Percentiles rank a stretch among this genome's conserved stretches.
These are phyloP conservation scores for Macrostomum lignano DNA, from an alignment of 1,140 invertebrate species.

Conservation along the genomic window DNA sequence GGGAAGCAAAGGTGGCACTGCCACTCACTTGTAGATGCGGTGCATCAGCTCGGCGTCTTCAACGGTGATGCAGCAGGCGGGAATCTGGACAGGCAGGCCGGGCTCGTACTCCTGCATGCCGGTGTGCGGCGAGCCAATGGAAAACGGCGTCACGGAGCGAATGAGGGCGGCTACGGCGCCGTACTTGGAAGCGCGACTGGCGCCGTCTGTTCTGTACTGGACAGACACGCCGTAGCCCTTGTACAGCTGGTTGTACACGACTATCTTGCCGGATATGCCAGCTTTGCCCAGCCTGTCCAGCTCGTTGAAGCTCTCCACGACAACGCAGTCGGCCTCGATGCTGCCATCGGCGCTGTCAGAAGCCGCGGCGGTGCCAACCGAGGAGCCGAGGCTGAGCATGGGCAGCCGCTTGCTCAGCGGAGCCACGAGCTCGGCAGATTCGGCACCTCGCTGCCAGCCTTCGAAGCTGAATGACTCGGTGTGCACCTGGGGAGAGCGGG, in stretches of 20 bases:
- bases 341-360: constrained; percentile 41
- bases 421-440: constrained; percentile 34
- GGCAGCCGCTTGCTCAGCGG: constrained; percentile 34
- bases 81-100: constrained; percentile 39
- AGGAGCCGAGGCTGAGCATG: constrained; percentile 37
- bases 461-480: too few species aligned
- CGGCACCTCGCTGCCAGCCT: constrained; percentile 32
- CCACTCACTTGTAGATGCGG: constrained; percentile 37
- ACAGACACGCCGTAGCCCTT: constrained; percentile 36
- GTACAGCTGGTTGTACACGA: constrained; percentile 41
- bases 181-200: constrained; percentile 32
- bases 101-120: constrained; percentile 31
- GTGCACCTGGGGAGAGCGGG: too few species aligned
- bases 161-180: too few species aligned
- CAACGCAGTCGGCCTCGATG: constrained; percentile 38
- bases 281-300: constrained; percentile 25
- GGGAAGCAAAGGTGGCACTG: too few species aligned
- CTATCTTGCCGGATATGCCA: constrained; percentile 38
- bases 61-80: constrained; percentile 43
- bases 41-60: constrained; percentile 48
- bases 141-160: constrained; percentile 43
- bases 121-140: constrained; percentile 22
- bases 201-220: constrained; percentile 33
- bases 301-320: constrained; percentile 41
- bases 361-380: constrained; percentile 35